Base-by-base conservation (phyloP, 1,140 invertebrate species). In the Drosophila kohkoa region DNA sequence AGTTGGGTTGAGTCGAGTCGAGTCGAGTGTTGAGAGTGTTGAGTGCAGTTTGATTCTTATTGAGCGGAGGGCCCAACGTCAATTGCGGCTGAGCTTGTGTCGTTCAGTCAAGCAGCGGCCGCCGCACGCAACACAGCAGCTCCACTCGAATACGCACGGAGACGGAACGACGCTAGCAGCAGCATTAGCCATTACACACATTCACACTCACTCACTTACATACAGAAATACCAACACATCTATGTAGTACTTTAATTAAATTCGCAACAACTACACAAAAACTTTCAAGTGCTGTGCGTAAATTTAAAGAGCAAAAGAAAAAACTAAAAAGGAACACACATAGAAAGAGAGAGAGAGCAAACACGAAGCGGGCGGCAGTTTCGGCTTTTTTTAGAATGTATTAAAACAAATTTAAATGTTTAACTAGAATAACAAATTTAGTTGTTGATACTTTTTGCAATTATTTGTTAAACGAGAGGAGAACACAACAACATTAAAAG, bases 361-460 rank as follows among this genome's bases (percentile, higher is more conserved):
- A 45, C 1, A 28, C 48, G n/a, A 83, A 49, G 70, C 76, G 81
- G 85, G 85, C 83, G 83, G 83, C 85, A 71, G 79, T 78, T 89
- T 88, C 70, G 67, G 74, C 60, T 89, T 88, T 86, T 79, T 80
- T 77, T 89, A 88, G 85, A 55, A 87, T 87, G 82, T 86, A 86
- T 88, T 80, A 65, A 71, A 66, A 82, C 35, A 1, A 86, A 86
- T 77, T 75, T 77, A 87, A 86, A 90, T 75, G 81, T 88, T 88
- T 81, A 90, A 87, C 77, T 90, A 90, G 87, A 91, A 90, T 90
- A 90, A 91, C 88, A 91, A 90, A 90, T 90, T 90, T 88, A 88
- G 82, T 83, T 88, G 82, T 91, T 88, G 83, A 91, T 90, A 90
- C 77, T 90, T 91, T 77, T 83, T 75, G 70, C 82, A 91, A 90